These are phyloP conservation scores for Heliconius nattereri DNA, from an alignment of 1,140 invertebrate genomes.

Conservation along the genomic window DNA sequence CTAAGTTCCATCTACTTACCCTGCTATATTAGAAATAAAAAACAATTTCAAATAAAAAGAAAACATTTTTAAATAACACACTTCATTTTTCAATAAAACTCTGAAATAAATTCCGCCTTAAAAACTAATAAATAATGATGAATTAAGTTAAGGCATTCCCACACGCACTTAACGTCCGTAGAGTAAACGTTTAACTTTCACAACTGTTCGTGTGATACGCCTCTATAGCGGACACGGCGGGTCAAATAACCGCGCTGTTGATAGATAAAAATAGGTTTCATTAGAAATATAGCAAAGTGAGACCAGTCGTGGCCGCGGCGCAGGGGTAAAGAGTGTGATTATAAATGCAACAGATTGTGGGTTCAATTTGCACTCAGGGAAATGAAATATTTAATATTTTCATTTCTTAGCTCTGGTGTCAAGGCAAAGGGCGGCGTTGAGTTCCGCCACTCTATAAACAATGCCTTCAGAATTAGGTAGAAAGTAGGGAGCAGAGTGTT, in stretches of 20 bases:
- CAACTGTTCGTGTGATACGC: slow-evolving; percentile 3
- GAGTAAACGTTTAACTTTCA: slow-evolving; percentile 10
- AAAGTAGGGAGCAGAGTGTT: too few relatives aligned
- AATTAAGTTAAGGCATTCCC: slow-evolving; percentile 32
- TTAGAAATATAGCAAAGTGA: not conserved
- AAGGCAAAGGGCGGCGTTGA: too few relatives aligned
- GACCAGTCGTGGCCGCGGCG: too few relatives aligned
- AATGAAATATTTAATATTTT: too few relatives aligned
- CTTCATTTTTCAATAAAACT: not conserved
- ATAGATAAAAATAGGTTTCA: not conserved
- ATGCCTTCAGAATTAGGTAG: too few relatives aligned
- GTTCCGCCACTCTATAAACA: too few relatives aligned
- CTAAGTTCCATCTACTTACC: too few relatives aligned
- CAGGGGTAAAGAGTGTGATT: too few relatives aligned
- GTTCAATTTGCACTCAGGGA: too few relatives aligned
- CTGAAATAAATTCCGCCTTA: not conserved
- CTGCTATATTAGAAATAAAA: too few relatives aligned
- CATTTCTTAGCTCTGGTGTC: too few relatives aligned
- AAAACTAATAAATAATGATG: not conserved
- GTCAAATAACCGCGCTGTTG: slow-evolving; percentile 24
- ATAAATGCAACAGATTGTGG: too few relatives aligned
- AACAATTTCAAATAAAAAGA: not conserved
- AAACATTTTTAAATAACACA: not conserved
- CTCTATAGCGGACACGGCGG: slow-evolving; percentile 27
- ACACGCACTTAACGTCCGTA: slow-evolving; percentile 12